These are phyloP conservation scores for Dendrocincla tyrannina DNA, from an alignment of 2,797 vertebrate species.

Conservation along the genomic window DNA sequence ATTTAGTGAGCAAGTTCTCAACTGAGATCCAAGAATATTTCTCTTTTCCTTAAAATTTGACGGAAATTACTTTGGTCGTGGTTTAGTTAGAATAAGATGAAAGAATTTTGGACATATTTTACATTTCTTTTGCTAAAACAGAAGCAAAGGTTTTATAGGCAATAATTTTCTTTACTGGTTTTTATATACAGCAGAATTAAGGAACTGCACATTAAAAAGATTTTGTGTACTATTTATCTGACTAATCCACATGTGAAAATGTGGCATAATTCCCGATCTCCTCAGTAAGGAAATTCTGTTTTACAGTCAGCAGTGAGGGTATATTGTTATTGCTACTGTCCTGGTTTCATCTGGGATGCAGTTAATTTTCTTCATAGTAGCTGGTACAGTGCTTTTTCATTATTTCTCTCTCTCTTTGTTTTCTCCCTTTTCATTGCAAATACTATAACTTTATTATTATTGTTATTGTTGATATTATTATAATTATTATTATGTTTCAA, in stretches of 20 bases:
- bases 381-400: neutral
- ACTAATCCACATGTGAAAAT: neutral
- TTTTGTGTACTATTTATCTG: neutral
- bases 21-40: slow-evolving; percentile 5
- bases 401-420: neutral
- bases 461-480: neutral
- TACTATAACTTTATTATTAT: neutral
- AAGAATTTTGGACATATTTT: slow-evolving; percentile 45
- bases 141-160: slow-evolving; percentile 23
- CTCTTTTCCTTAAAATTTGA: slow-evolving; percentile 39
- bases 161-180: neutral
- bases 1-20: neutral
- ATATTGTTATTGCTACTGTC: neutral
- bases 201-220: neutral
- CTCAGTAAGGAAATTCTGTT: neutral
- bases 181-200: slow-evolving; percentile 19
- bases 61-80: slow-evolving; percentile 35
- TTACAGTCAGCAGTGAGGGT: neutral
- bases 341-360: neutral
- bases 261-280: neutral
- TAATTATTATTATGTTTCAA: neutral
- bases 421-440: neutral
- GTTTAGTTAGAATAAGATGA: slow-evolving; percentile 35
- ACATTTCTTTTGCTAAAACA: slow-evolving; percentile 20
- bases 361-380: neutral